Evolutionary conservation across 2,113 vertebrate genomes (phyloP).

Genomic region (Eupsittula cactorum): DNA sequence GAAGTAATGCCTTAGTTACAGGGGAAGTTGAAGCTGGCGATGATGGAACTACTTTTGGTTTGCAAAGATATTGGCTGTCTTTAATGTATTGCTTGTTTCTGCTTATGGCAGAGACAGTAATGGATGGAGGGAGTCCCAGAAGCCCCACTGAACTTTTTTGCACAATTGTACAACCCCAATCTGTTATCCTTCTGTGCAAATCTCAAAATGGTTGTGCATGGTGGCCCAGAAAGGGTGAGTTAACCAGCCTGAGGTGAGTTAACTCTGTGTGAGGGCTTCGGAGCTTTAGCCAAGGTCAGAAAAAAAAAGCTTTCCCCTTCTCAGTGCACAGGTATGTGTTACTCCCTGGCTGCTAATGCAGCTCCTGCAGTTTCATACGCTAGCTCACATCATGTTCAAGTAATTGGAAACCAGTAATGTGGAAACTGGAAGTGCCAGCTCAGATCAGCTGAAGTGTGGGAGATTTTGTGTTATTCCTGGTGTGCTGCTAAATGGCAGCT

Average conservation of each 20-base stretch:
- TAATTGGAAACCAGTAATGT: constrained; percentile 13
- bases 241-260: background rate
- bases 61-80: background rate
- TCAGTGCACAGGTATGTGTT: background rate
- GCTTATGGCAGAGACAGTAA: background rate
- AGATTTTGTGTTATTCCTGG: background rate
- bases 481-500: background rate
- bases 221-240: background rate
- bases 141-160: background rate
- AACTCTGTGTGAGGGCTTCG: background rate
- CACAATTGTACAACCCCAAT: background rate
- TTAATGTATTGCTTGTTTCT: background rate
- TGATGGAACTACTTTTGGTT: background rate
- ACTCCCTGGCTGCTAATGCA: background rate
- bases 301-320: background rate
- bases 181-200: background rate
- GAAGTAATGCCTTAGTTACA: background rate
- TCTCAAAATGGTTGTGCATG: background rate
- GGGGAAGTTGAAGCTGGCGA: background rate
- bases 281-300: background rate
- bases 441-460: background rate
- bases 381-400: background rate
- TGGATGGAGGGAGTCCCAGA: background rate
- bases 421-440: background rate
- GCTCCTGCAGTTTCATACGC: fast-evolving